Base-by-base conservation (phyloP, 2,113 vertebrate genomes). In the Solenodon paradoxus region DNA sequence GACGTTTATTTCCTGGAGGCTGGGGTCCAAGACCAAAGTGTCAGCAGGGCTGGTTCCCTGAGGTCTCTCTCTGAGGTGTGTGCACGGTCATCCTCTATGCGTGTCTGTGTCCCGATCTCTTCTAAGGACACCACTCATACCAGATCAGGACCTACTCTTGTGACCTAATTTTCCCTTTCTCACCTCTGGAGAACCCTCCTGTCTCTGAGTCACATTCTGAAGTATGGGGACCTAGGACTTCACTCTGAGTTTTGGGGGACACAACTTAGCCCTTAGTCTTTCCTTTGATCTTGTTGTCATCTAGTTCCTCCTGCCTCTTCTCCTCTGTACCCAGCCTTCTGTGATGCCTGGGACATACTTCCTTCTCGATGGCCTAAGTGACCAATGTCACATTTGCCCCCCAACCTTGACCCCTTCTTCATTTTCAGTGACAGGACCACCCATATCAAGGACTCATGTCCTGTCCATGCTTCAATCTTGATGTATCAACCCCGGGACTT, bases 261-360 rank as follows among this genome's bases (percentile, higher is more conserved):
- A n/a, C 28, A 32, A 1, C 4, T 35, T 4, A 51, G 69, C 32
- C 75, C n/a, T 5, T 1, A 1, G 9, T 17, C 10, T n/a, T 24
- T 49, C 17, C 64, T 47, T 30, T 30, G 11, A 64, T 28, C 15
- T 9, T 2, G 42, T 38, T 15, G 15, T 6, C 28, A 2, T 72
- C 32, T 49, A 75, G n/a, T 57, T 3, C 32, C 15, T 1, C 32
- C 17, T 24, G 24, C 68, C 53, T 35, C 64, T 2, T 68, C 53
- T 77, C 47, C 2, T 63, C 69, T 51, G 22, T 32, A 22, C 9
- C 28, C 1, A 5, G 77, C 11, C 49, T 28, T 28, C 45, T 9
- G 2, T 9, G 24, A 13, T 20, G 28, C 51, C 61, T 47, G 30
- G 32, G 32, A n/a, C 17, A 35, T 26, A 19, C 13, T 24, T 24